These are phyloP conservation scores for Sternotherus odoratus DNA, from an alignment of 2,797 vertebrate genomes.

Conservation along the genomic window DNA sequence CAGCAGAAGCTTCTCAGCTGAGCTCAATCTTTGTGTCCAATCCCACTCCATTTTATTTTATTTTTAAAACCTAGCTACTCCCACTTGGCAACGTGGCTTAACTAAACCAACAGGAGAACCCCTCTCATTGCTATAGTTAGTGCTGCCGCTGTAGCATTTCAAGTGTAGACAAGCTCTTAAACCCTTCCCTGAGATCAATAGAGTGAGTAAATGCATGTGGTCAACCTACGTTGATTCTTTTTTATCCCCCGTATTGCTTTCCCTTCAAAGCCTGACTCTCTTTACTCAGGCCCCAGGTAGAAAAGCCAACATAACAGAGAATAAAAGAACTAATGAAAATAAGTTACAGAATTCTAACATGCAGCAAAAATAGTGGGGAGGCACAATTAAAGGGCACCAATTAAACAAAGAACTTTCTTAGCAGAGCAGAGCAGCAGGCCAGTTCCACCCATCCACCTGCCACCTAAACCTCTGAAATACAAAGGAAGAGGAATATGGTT, in stretches of 20 bases:
- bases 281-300: not conserved
- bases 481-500: not conserved
- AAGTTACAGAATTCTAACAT: not conserved
- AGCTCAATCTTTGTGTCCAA: not conserved
- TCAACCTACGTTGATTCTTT: not conserved
- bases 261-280: not conserved
- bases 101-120: not conserved
- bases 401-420: not conserved
- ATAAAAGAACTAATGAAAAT: not conserved
- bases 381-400: not conserved
- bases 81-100: not conserved
- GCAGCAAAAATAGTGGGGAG: not conserved
- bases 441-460: not conserved
- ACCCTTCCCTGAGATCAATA: not conserved
- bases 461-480: not conserved
- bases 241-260: not conserved
- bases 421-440: not conserved
- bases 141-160: not conserved
- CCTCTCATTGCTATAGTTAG: not conserved
- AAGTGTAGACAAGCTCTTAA: not conserved
- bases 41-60: not conserved
- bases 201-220: constrained; percentile 1
- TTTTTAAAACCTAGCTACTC: not conserved
- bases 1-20: not conserved
- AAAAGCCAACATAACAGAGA: not conserved